Percentiles rank a stretch among this genome's conserved stretches.
Evolutionary conservation across 1,140 invertebrate genomes (phyloP).

Genomic region (Doryteuthis pealeii): DNA sequence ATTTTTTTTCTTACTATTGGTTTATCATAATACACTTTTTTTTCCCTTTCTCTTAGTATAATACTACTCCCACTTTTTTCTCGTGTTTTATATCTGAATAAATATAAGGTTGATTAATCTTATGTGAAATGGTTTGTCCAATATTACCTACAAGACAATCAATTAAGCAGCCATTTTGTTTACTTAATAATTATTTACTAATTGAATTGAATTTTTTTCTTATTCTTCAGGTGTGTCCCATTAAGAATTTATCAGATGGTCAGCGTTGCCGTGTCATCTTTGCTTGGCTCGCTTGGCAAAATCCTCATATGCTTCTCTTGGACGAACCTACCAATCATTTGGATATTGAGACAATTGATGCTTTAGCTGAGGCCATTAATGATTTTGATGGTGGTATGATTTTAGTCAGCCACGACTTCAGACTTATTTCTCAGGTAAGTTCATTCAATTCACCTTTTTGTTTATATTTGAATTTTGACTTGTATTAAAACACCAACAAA

Average conservation of each 20-base stretch:
- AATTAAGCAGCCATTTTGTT: too few relatives aligned
- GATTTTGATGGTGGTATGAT: constrained; percentile 98
- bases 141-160: too few relatives aligned
- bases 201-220: constrained; percentile 12
- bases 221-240: constrained; percentile 81
- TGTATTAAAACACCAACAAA: not conserved
- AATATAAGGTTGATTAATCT: too few relatives aligned
- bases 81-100: too few relatives aligned
- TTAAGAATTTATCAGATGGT: constrained; percentile 95
- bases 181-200: too few relatives aligned
- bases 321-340: constrained; percentile 99
- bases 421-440: constrained; percentile 93
- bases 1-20: too few relatives aligned
- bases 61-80: too few relatives aligned
- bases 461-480: not conserved
- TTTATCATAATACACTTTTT: too few relatives aligned
- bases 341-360: constrained; percentile 99
- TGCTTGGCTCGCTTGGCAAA: constrained; percentile 94
- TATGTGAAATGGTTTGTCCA: too few relatives aligned
- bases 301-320: constrained; percentile 88
- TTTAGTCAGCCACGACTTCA: constrained; percentile 95
- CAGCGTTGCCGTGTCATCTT: constrained; percentile 98
- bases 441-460: not conserved
- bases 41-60: too few relatives aligned
- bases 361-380: constrained; percentile 95